These are phyloP conservation scores for Colletes gigas DNA, from an alignment of 1,140 invertebrate genomes.

Conservation along the genomic window DNA sequence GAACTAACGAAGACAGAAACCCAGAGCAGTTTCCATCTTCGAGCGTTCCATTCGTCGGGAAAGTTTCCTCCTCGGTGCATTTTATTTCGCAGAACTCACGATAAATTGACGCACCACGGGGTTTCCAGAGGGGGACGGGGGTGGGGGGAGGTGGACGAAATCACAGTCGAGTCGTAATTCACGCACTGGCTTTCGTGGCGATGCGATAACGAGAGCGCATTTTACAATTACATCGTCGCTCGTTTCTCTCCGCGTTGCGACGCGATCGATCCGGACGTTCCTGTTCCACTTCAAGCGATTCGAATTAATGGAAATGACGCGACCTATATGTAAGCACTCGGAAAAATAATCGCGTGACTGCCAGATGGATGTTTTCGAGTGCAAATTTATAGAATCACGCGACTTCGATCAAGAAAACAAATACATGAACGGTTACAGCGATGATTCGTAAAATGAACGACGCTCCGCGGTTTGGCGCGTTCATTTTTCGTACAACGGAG, in stretches of 20 bases:
- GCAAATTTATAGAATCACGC: slow-evolving; percentile 3
- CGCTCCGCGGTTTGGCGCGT: neutral
- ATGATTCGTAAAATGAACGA: no score
- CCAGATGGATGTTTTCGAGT: neutral
- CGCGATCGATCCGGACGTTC: slow-evolving; percentile 38
- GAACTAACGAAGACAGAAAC: neutral
- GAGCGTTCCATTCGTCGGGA: slow-evolving; percentile 23
- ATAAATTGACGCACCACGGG: slow-evolving; percentile 53
- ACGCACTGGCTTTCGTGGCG: neutral
- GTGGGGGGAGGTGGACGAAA: slow-evolving; percentile 26
- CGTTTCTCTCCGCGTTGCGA: slow-evolving; percentile 4
- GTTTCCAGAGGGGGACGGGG: slow-evolving; percentile 15
- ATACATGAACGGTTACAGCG: no score
- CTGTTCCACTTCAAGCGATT: slow-evolving; percentile 50
- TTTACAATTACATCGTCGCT: slow-evolving; percentile 55
- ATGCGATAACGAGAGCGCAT: slow-evolving; percentile 28
- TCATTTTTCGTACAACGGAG: no score
- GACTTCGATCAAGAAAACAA: neutral
- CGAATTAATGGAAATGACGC: slow-evolving; percentile 60
- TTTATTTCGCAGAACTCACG: slow-evolving; percentile 44
- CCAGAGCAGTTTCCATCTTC: neutral
- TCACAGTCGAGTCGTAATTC: slow-evolving; percentile 42
- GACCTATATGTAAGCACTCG: slow-evolving; percentile 35
- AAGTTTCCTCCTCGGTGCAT: slow-evolving; percentile 34
- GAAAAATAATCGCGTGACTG: slow-evolving; percentile 42